Conservation (phyloP, 2,888 invertebrate species). For the Andrena flavipes region DNA sequence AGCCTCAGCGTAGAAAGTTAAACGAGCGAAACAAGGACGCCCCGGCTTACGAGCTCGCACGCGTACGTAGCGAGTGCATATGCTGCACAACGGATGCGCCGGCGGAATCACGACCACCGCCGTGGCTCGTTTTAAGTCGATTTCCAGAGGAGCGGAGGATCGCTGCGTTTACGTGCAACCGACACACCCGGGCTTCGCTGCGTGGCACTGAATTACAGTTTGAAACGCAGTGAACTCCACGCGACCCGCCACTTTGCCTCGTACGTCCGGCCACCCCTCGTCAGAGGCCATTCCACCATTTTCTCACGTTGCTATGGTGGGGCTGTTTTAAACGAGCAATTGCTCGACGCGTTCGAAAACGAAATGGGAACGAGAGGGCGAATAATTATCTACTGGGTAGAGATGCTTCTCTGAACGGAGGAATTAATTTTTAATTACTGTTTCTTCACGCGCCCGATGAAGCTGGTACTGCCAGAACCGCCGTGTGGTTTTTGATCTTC, state of each 20-base stretch:
- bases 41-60: neutral
- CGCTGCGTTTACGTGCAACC: constrained; percentile 49
- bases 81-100: constrained; percentile 43
- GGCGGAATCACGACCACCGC: constrained; percentile 31
- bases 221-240: constrained; percentile 35
- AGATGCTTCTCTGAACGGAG: no score
- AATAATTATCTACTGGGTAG: no score
- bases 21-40: constrained; percentile 44
- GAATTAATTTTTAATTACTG: no score
- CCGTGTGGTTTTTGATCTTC: no score
- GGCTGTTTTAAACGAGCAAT: neutral
- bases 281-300: constrained; percentile 34
- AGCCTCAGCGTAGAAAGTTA: constrained; percentile 48
- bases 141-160: constrained; percentile 51
- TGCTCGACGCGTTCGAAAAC: no score
- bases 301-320: neutral
- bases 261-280: neutral
- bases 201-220: constrained; percentile 56
- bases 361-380: no score
- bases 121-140: constrained; percentile 68
- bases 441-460: no score
- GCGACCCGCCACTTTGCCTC: constrained; percentile 14
- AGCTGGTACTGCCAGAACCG: no score
- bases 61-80: constrained; percentile 7
- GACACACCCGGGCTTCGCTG: neutral